phyloP scores from a whole-genome alignment of 23 tunicate genomes.

The Diplosoma virens region DNA sequence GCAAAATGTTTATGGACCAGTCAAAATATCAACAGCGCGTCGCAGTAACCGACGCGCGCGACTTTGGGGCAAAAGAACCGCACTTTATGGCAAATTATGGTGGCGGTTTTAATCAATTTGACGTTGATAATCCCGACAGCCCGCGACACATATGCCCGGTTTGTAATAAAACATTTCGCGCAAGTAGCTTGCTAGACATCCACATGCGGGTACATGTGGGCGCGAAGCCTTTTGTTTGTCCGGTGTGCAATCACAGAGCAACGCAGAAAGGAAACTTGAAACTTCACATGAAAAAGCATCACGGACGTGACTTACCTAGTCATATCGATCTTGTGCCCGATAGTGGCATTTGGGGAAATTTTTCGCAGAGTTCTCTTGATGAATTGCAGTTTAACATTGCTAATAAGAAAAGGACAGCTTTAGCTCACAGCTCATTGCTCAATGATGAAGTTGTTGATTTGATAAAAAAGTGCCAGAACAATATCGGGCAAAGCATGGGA shows the following conservation, averaged over 20 bases:
- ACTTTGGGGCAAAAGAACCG: not conserved
- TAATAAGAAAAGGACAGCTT: conserved; percentile 34
- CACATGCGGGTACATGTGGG: conserved; percentile 96
- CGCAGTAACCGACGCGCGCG: not conserved
- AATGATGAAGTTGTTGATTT: conserved; percentile 75
- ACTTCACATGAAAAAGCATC: conserved; percentile 94
- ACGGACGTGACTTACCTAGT: conserved; percentile 69
- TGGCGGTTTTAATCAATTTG: not conserved
- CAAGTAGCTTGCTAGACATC: conserved; percentile 79
- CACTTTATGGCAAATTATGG: not conserved
- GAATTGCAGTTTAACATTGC: not conserved
- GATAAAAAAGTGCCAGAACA: conserved; percentile 79
- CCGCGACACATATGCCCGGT: conserved; percentile 66
- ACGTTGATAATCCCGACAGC: conserved; percentile 4
- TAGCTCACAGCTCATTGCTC: conserved; percentile 80
- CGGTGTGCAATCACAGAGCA: conserved; percentile 82
- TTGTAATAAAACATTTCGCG: conserved; percentile 72
- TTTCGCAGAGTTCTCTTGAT: not conserved
- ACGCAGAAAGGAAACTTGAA: conserved; percentile 93
- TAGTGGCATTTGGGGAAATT: conserved; percentile 91
- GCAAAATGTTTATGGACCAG: conserved; percentile 18
- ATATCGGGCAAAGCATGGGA: conserved; percentile 78
- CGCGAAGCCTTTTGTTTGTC: conserved; percentile 90
- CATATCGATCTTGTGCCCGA: conserved; percentile 87
- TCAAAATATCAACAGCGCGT: conserved; percentile 7